phyloP scores from a whole-genome alignment of 2,113 vertebrate genomes.

The Siniperca knerii region DNA sequence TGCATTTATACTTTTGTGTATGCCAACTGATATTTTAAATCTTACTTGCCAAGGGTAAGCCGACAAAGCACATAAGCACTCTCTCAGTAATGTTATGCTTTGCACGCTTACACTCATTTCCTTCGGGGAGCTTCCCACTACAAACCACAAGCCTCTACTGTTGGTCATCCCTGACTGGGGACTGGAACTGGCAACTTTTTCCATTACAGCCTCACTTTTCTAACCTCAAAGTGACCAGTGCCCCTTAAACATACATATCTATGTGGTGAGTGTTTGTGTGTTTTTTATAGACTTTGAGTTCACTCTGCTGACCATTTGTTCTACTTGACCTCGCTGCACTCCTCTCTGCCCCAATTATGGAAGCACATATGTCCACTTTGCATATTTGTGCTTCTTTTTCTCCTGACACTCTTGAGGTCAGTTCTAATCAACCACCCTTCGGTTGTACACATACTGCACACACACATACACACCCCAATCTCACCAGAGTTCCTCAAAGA shows the following conservation, averaged over 20 bases:
- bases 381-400: slow-evolving; percentile 82
- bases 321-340: slow-evolving; percentile 77
- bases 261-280: slow-evolving; percentile 29
- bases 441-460: slow-evolving; percentile 59
- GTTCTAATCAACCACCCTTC: slow-evolving; percentile 83
- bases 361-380: slow-evolving; percentile 79
- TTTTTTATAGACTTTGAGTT: slow-evolving; percentile 56
- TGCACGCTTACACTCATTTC: slow-evolving; percentile 42
- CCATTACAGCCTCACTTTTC: slow-evolving; percentile 46
- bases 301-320: slow-evolving; percentile 74
- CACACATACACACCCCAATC: slow-evolving; percentile 51
- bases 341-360: slow-evolving; percentile 88
- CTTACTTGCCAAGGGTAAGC: slow-evolving; percentile 9
- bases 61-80: slow-evolving; percentile 5
- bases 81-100: slow-evolving; percentile 40
- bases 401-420: slow-evolving; percentile 76
- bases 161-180: slow-evolving; percentile 27
- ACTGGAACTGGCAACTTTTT: slow-evolving; percentile 38
- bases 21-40: slow-evolving; percentile 50
- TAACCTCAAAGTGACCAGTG: slow-evolving; percentile 79
- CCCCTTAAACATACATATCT: slow-evolving; percentile 47
- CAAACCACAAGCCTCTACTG: slow-evolving; percentile 28
- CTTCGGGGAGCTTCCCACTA: slow-evolving; percentile 41
- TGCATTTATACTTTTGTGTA: slow-evolving; percentile 79
- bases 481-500: slow-evolving; percentile 74